These are phyloP conservation scores for Holothuria leucospilota DNA, from an alignment of 53 echinoderm and acorn worm species.

Conservation along the genomic window DNA sequence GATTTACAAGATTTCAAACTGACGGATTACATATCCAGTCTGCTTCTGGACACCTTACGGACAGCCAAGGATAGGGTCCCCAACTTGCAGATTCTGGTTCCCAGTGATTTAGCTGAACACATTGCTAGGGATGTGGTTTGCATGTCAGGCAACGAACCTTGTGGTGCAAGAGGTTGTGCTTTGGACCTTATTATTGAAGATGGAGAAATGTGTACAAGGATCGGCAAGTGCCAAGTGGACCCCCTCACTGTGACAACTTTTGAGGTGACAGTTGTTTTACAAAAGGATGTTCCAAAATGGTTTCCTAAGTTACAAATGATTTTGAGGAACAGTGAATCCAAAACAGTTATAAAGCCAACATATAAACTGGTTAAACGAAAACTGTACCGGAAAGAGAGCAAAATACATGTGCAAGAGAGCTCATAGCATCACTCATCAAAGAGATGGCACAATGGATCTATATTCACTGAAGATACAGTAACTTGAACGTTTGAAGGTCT, in stretches of 20 bases:
- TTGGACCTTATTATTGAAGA: constrained; percentile 84
- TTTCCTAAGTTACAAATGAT: constrained; percentile 83
- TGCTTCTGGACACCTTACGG: constrained; percentile 69
- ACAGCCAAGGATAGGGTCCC: constrained; percentile 66
- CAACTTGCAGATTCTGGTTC: constrained; percentile 69
- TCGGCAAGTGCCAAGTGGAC: constrained; percentile 81
- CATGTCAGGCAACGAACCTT: constrained; percentile 93
- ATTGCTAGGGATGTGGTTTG: constrained; percentile 78
- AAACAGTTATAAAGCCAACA: constrained; percentile 77
- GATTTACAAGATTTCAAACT: constrained; percentile 75
- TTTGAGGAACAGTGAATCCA: constrained; percentile 74
- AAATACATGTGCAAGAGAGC: constrained; percentile 65
- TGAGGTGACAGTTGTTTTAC: constrained; percentile 81
- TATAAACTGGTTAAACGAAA: constrained; percentile 94
- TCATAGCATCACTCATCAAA: constrained; percentile 26
- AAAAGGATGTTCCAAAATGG: constrained; percentile 78
- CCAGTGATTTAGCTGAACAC: constrained; percentile 71
- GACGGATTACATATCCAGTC: constrained; percentile 72
- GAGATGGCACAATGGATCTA: no score
- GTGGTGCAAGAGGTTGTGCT: constrained; percentile 89
- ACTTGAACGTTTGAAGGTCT: no score
- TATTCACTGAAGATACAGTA: no score
- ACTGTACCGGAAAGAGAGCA: constrained; percentile 87
- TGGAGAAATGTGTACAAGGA: constrained; percentile 71
- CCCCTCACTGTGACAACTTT: constrained; percentile 94